Conservation (phyloP, 2,113 vertebrate species). For the Mus pahari region DNA sequence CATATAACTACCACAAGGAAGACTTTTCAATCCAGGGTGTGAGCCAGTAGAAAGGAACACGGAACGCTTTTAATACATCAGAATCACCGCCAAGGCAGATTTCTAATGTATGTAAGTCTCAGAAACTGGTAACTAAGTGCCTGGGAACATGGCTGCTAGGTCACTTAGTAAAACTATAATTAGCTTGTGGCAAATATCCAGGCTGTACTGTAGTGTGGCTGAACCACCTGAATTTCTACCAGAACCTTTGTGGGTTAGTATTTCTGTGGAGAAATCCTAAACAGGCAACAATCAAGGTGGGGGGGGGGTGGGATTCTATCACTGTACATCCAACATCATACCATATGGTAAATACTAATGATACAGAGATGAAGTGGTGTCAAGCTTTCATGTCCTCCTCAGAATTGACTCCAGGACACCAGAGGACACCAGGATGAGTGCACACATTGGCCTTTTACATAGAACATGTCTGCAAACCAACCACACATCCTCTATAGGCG, state of each 20-base stretch:
- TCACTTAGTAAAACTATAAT: not conserved
- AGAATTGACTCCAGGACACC: not conserved
- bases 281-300: not conserved
- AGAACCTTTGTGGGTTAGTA: not conserved
- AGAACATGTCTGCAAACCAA: not conserved
- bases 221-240: not conserved
- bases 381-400: too few species aligned
- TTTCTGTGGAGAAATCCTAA: not conserved
- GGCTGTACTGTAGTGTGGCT: not conserved
- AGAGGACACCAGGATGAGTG: not conserved
- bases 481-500: too few species aligned
- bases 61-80: constrained; percentile 99
- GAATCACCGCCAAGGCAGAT: constrained; percentile 96
- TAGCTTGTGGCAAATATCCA: not conserved
- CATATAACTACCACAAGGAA: constrained; percentile 99
- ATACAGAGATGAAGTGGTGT: not conserved
- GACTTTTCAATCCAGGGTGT: constrained; percentile 99
- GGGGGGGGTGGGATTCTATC: not conserved
- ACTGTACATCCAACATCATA: not conserved
- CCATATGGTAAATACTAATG: not conserved
- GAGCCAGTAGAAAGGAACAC: constrained; percentile 99
- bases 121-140: not conserved
- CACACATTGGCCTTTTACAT: not conserved
- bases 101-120: not conserved
- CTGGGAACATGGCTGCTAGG: not conserved